Conservation (phyloP, 2,888 invertebrate species). For the Rhyacophila evoluta region DNA sequence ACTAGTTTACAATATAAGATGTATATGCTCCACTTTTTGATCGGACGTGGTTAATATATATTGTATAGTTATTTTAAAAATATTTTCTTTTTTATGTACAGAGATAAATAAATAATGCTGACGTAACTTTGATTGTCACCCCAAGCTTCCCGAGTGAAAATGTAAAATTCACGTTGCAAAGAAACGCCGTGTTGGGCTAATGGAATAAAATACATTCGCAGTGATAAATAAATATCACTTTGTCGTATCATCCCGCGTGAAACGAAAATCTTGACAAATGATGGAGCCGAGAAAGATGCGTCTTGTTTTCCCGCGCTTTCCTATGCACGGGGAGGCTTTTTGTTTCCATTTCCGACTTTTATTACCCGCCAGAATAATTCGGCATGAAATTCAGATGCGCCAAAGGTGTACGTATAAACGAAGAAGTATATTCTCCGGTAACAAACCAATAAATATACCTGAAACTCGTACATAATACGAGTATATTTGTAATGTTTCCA, state of each 20-base stretch:
- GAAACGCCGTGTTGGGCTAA: constrained; percentile 17
- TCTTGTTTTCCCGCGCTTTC: not conserved
- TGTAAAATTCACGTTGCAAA: not conserved
- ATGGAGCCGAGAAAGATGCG: constrained; percentile 32
- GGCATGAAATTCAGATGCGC: not conserved
- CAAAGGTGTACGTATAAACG: not conserved
- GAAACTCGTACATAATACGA: no score
- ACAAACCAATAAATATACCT: no score
- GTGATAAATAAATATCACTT: constrained; percentile 46
- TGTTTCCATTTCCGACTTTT: constrained; percentile 43
- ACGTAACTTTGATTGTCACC: no score
- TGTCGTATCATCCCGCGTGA: constrained; percentile 12
- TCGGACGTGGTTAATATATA: no score
- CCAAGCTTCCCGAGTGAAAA: not conserved
- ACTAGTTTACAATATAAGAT: no score
- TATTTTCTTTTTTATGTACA: no score
- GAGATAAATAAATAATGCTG: no score
- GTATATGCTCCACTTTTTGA: no score
- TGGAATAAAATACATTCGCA: constrained; percentile 36
- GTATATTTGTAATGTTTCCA: no score
- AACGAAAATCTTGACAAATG: constrained; percentile 48
- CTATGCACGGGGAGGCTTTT: constrained; percentile 39
- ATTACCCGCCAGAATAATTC: constrained; percentile 26
- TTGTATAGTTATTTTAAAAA: no score
- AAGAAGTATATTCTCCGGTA: no score